Conservation (phyloP, 2,888 invertebrate genomes). For the Lumbricus terrestris region DNA sequence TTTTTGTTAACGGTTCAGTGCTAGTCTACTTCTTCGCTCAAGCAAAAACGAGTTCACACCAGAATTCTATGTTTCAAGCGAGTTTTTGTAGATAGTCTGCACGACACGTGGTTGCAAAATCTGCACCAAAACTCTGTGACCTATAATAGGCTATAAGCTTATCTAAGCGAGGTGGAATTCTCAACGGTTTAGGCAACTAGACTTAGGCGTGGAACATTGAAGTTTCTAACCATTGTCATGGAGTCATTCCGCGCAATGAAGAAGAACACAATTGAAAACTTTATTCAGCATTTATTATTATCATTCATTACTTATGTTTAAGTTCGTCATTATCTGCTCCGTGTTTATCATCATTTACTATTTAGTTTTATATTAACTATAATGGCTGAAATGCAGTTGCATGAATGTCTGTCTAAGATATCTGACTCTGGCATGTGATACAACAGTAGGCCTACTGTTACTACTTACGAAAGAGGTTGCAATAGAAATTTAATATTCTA, state of each 20-base stretch:
- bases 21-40: neutral
- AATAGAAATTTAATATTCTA: too few relatives aligned
- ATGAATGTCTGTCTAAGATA: neutral
- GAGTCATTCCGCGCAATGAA: too few relatives aligned
- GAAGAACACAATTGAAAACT: too few relatives aligned
- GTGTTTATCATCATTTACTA: neutral
- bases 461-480: neutral
- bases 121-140: neutral
- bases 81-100: neutral
- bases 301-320: too few relatives aligned
- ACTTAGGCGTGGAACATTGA: too few relatives aligned
- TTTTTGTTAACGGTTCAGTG: neutral
- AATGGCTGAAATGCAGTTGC: neutral
- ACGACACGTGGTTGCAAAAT: neutral
- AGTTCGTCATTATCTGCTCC: neutral
- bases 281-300: too few relatives aligned
- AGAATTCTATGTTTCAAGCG: neutral
- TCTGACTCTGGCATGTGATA: neutral
- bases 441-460: too few relatives aligned
- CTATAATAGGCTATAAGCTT: too few relatives aligned
- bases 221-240: too few relatives aligned
- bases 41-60: neutral
- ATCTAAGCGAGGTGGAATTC: too few relatives aligned
- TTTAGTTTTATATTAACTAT: neutral
- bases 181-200: too few relatives aligned